phyloP scores from a whole-genome alignment of 2,113 vertebrate species.

The Chaetodon auriga region DNA sequence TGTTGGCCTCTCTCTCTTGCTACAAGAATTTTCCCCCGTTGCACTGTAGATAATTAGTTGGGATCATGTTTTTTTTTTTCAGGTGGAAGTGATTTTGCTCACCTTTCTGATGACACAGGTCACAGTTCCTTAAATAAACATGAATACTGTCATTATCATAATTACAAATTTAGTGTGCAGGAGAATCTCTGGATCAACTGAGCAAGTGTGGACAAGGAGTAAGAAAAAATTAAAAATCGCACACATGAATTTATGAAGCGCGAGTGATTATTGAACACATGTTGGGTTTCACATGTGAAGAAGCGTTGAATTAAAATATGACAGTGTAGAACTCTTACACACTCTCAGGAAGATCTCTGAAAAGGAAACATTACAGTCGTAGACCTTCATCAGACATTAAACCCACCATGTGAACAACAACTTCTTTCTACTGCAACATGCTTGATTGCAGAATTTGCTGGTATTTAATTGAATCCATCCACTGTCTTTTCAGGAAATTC shows the following conservation, averaged over 20 bases:
- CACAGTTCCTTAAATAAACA: conserved; percentile 26
- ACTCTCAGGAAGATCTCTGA: background rate
- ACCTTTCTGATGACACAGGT: conserved; percentile 29
- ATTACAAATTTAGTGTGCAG: background rate
- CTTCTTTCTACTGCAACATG: background rate
- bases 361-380: background rate
- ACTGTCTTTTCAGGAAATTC: no score
- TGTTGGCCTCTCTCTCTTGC: background rate
- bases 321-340: background rate
- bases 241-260: background rate
- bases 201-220: background rate
- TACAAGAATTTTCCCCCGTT: background rate
- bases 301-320: background rate
- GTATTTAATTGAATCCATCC: no score
- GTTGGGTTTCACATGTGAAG: background rate
- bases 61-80: background rate
- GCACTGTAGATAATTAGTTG: conserved; percentile 17
- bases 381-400: background rate
- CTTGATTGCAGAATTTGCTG: no score
- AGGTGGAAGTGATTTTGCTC: background rate
- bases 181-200: background rate
- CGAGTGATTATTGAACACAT: background rate
- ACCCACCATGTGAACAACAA: background rate
- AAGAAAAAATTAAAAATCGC: background rate
- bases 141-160: background rate